A percentile compares a stretch with the other conserved stretches of the same genome.
phyloP scores from a whole-genome alignment of 2,888 invertebrate genomes.

The Mesorhabditis spiculigera region DNA sequence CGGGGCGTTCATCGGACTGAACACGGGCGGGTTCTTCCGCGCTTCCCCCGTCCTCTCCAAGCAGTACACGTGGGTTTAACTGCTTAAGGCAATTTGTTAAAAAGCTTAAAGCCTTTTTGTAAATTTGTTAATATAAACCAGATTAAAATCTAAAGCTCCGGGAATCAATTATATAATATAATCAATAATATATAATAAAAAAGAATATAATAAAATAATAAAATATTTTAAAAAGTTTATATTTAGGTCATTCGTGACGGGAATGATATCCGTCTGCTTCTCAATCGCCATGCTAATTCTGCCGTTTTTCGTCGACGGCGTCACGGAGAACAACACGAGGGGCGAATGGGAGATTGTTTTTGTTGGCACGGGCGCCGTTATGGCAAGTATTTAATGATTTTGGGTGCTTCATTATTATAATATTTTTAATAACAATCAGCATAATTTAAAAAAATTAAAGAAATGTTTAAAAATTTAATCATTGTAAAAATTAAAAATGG shows the following conservation, averaged over 20 bases:
- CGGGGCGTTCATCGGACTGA: not conserved
- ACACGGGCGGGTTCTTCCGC: slow-evolving; percentile 1
- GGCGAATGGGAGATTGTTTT: slow-evolving; percentile 29
- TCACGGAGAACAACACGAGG: slow-evolving; percentile 33
- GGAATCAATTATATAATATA: not conserved
- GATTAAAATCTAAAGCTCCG: not conserved
- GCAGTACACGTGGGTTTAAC: not conserved
- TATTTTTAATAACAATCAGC: too few species aligned
- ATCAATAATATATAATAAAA: not conserved
- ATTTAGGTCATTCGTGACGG: not conserved
- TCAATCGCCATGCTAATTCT: slow-evolving; percentile 28
- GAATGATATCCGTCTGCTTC: not conserved
- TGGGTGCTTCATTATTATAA: too few species aligned
- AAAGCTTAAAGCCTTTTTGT: not conserved
- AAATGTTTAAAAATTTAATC: too few species aligned
- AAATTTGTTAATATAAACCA: too few species aligned
- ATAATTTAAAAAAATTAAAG: too few species aligned
- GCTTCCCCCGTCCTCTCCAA: not conserved
- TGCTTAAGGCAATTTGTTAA: not conserved
- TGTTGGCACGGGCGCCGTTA: not conserved
- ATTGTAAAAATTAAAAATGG: too few species aligned
- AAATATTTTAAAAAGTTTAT: not conserved
- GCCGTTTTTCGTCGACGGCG: slow-evolving; percentile 31
- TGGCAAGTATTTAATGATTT: too few species aligned
- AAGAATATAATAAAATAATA: not conserved